Evolutionary conservation across 2,888 invertebrate species (phyloP).

Genomic region (Enoplolaimus lenunculus): DNA sequence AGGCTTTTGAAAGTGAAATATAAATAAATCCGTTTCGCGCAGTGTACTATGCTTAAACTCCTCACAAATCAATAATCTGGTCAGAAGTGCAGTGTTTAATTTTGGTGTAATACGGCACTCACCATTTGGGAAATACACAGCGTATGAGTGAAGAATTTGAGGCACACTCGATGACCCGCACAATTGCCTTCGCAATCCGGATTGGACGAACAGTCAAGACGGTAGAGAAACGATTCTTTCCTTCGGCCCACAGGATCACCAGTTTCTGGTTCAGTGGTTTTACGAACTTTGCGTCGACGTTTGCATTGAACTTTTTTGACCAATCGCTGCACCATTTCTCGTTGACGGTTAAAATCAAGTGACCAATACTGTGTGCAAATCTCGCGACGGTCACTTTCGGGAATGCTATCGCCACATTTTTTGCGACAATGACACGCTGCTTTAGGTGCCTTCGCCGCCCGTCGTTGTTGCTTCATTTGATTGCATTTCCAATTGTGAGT

Average conservation of each 20-base stretch:
- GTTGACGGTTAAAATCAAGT: neutral
- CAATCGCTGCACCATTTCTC: neutral
- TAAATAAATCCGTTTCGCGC: too few relatives aligned
- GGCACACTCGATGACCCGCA: neutral
- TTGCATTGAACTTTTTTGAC: neutral
- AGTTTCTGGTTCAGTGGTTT: neutral
- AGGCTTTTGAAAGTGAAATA: too few relatives aligned
- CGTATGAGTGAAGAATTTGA: neutral
- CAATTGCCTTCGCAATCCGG: neutral
- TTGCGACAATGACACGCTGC: neutral
- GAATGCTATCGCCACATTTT: neutral
- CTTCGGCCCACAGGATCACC: neutral
- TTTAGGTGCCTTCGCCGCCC: neutral
- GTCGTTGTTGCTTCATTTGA: neutral
- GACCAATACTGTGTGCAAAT: neutral
- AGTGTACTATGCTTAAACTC: too few relatives aligned
- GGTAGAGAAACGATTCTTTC: neutral
- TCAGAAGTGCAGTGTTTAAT: too few relatives aligned
- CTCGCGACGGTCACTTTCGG: neutral
- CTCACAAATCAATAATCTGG: too few relatives aligned
- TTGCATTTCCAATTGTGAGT: neutral
- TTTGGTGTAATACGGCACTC: too few relatives aligned
- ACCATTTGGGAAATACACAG: neutral
- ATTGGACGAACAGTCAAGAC: neutral
- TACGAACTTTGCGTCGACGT: neutral